A percentile compares a stretch with the other conserved stretches of the same genome.
These are phyloP conservation scores for Haliaeetus leucogaster DNA, from an alignment of 2,113 vertebrate genomes.

Conservation along the genomic window DNA sequence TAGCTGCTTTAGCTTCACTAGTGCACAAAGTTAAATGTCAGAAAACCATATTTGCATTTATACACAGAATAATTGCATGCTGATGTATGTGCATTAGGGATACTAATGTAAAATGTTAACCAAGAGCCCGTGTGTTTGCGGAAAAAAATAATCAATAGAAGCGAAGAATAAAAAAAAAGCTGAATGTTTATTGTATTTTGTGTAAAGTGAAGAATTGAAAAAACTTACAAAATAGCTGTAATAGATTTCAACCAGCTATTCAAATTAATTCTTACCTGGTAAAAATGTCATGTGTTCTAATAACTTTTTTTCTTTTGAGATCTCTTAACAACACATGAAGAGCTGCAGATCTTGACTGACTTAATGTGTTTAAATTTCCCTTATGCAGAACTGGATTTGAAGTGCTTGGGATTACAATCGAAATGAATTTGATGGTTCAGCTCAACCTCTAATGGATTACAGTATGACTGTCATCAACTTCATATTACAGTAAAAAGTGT, in stretches of 20 bases:
- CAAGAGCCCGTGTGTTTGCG: not conserved
- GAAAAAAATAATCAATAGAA: not conserved
- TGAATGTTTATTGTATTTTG: not conserved
- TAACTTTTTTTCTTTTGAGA: not conserved
- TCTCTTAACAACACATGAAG: not conserved
- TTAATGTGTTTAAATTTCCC: constrained; percentile 38
- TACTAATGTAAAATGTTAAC: constrained; percentile 27
- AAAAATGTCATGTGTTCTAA: not conserved
- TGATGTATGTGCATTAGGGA: not conserved
- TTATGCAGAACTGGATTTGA: constrained; percentile 25
- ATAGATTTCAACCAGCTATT: not conserved
- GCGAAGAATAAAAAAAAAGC: not conserved
- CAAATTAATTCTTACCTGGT: not conserved
- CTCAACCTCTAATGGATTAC: constrained; percentile 41
- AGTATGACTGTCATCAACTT: constrained; percentile 37
- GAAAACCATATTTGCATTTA: constrained; percentile 44
- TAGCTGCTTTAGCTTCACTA: constrained; percentile 15
- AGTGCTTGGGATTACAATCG: constrained; percentile 37
- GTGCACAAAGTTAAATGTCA: not conserved
- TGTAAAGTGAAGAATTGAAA: not conserved
- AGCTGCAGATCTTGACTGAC: not conserved
- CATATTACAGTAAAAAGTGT: constrained; percentile 28
- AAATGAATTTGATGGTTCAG: constrained; percentile 56
- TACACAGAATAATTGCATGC: constrained; percentile 2
- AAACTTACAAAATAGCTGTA: not conserved